Base-by-base conservation (phyloP, 2,113 vertebrate genomes). In the Xiphophorus hellerii region DNA sequence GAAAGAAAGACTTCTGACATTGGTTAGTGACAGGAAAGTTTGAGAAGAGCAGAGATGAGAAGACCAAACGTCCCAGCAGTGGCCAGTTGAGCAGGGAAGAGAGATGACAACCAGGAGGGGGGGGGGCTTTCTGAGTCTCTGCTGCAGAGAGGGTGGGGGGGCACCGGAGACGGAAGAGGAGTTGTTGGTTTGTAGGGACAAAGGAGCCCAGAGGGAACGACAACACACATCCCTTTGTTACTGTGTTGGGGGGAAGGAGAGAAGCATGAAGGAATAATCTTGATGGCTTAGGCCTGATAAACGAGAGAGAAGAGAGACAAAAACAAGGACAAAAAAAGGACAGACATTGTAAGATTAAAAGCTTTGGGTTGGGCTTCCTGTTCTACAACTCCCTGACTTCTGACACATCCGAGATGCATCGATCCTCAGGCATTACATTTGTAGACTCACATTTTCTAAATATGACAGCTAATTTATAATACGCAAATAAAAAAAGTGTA, bases 241-340 rank as follows among this genome's bases (percentile, higher is more conserved):
- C 90, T 90, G 90, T 89, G 92, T 88, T 91, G 90, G 88, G 61
- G 87, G 90, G 87, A 88, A 91, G 93, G 83, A 92, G 90, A 93
- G 90, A 93, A 90, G 90, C 89, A 89, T 93, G 92, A 90, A 93
- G 92, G 91, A 89, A 93, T 92, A 94, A 88, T 94, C 93, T 94
- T 88, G 94, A 96, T 95, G 93, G 92, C 86, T 96, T 96, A 97
- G 94, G 96, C 96, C 96, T 97, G 95, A 95, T 94, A 92, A 95
- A 88, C 92, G 85, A 93, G 77, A 92, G 72, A 94, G 70, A 92
- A 90, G 72, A 90, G 48, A 83, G 66, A 88, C 39, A 89, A 88
- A 77, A 73, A 89, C 74, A 89, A 54, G 80, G 65, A 88, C 58
- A 89, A 89, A 81, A 54, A 72, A 87, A 95, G 89, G 69, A 92